Conservation (phyloP, 30 jellyfish, hydroid and myxozoan species). For the Hydra vulgaris region DNA sequence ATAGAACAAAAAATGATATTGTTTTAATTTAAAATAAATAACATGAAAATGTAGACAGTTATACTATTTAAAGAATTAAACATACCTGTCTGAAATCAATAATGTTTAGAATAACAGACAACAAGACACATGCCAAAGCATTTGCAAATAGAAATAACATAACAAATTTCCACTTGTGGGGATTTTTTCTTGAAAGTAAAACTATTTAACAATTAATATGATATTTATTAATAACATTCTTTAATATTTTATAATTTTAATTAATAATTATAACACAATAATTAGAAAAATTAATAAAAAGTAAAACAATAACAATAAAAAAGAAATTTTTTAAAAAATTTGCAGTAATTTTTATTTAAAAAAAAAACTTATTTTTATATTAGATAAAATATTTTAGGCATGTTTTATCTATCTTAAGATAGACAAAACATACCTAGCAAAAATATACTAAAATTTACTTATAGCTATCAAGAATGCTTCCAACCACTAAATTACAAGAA, state of each 20-base stretch:
- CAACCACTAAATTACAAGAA: slow-evolving; percentile 47
- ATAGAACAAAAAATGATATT: too few species aligned
- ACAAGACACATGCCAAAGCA: slow-evolving; percentile 40
- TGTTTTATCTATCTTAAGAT: too few species aligned
- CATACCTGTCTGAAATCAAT: slow-evolving; percentile 64
- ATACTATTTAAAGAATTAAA: background rate
- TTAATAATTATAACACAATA: too few species aligned
- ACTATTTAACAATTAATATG: background rate
- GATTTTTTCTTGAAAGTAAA: slow-evolving; percentile 16
- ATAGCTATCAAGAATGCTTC: slow-evolving; percentile 53
- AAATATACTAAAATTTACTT: slow-evolving; percentile 36
- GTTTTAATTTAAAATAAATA: too few species aligned
- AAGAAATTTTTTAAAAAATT: background rate
- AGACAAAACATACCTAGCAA: background rate
- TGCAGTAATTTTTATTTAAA: background rate
- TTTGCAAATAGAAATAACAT: slow-evolving; percentile 70
- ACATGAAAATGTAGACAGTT: background rate
- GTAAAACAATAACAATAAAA: too few species aligned
- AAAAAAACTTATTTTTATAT: too few species aligned
- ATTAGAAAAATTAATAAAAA: too few species aligned
- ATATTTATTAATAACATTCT: background rate
- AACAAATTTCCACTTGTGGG: slow-evolving; percentile 58
- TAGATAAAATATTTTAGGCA: too few species aligned
- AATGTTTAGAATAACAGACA: slow-evolving; percentile 37
- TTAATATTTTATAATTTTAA: too few species aligned